phyloP scores from a whole-genome alignment of 2,113 vertebrate genomes.

The Motacilla alba region DNA sequence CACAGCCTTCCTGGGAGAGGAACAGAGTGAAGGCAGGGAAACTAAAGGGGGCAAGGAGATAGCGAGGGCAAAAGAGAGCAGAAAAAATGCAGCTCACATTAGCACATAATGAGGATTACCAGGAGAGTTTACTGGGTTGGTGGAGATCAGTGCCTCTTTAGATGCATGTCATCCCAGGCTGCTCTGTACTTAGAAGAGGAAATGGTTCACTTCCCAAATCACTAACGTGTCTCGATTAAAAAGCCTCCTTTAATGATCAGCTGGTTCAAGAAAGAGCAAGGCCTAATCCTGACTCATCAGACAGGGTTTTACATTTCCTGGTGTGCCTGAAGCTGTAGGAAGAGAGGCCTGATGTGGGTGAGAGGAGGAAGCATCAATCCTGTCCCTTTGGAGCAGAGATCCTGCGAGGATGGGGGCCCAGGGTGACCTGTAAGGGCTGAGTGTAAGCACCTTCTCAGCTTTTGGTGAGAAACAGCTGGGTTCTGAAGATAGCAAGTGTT shows the following conservation, averaged over 20 bases:
- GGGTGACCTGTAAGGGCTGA: neutral
- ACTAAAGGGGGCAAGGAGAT: neutral
- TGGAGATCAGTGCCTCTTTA: neutral
- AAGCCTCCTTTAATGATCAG: neutral
- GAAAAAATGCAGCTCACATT: neutral
- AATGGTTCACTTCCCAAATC: neutral
- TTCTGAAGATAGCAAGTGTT: neutral
- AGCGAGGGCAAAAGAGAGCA: neutral
- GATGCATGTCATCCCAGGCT: neutral
- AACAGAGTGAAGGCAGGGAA: neutral
- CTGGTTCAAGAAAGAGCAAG: neutral
- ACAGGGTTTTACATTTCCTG: neutral
- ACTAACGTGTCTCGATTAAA: accelerated
- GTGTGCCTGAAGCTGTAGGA: neutral
- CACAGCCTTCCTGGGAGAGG: neutral
- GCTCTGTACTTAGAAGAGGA: neutral
- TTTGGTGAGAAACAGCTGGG: neutral
- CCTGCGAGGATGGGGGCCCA: neutral
- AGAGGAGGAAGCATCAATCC: neutral
- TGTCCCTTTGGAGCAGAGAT: neutral
- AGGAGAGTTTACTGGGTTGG: neutral
- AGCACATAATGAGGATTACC: neutral
- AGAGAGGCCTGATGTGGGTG: neutral
- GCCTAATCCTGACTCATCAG: neutral
- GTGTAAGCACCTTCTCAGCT: neutral